A percentile compares a stretch with the other conserved stretches of the same genome.
phyloP scores from a whole-genome alignment of 2,113 vertebrate genomes.

The Aptenodytes forsteri region DNA sequence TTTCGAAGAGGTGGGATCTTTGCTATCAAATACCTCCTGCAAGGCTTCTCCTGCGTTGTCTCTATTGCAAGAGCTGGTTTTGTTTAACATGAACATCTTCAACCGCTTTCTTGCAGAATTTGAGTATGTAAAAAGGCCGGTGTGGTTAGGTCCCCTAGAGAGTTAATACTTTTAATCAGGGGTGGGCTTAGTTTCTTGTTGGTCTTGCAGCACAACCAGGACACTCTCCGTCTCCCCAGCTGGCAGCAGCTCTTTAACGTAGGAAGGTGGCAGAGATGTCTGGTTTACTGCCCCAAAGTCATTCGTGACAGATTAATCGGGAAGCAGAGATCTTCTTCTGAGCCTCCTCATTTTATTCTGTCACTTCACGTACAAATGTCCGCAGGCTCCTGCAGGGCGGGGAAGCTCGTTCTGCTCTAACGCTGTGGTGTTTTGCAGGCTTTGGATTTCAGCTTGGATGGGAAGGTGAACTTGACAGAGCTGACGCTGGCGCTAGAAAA shows the following conservation, averaged over 20 bases:
- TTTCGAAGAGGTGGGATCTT: background rate
- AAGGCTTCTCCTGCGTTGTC: background rate
- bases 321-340: background rate
- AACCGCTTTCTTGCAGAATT: background rate
- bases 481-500: constrained; percentile 91
- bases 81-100: accelerated
- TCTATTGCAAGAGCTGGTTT: background rate
- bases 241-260: background rate
- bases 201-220: background rate
- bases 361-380: background rate
- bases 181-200: background rate
- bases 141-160: background rate
- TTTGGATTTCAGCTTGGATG: constrained; percentile 88
- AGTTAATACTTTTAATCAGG: background rate
- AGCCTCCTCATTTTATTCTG: background rate
- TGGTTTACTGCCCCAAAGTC: background rate
- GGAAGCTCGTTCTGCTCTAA: background rate
- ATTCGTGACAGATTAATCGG: background rate
- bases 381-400: background rate
- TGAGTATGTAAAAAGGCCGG: accelerated
- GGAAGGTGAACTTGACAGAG: constrained; percentile 86
- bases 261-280: background rate
- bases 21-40: background rate
- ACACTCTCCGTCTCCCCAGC: background rate
- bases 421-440: constrained; percentile 68